Percentiles rank a stretch among this genome's conserved stretches.
Conservation (phyloP, 2,888 invertebrate species). For the Nymphalis urticae region DNA sequence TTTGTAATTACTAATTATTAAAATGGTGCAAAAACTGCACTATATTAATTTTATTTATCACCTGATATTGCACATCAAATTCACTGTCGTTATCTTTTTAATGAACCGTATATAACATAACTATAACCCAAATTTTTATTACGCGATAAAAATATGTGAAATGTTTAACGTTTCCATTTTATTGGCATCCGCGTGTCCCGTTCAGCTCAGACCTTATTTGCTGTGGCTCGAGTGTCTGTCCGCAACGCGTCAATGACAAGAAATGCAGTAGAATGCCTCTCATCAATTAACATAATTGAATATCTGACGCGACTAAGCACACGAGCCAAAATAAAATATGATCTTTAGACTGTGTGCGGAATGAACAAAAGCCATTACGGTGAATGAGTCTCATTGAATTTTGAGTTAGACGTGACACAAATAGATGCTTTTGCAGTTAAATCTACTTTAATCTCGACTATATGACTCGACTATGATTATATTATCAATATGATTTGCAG, state of each 20-base stretch:
- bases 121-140: neutral
- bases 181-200: slow-evolving; percentile 19
- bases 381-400: slow-evolving; percentile 30
- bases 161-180: slow-evolving; percentile 19
- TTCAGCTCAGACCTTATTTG: slow-evolving; percentile 36
- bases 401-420: slow-evolving; percentile 8
- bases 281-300: slow-evolving; percentile 63
- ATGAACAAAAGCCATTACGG: slow-evolving; percentile 29
- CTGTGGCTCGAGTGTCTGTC: slow-evolving; percentile 41
- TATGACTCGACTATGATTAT: too few species aligned
- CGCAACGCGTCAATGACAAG: slow-evolving; percentile 53
- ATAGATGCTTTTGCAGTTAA: slow-evolving; percentile 3
- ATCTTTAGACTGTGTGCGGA: slow-evolving; percentile 31
- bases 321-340: slow-evolving; percentile 36
- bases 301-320: slow-evolving; percentile 50
- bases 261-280: slow-evolving; percentile 50
- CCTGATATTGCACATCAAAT: too few species aligned
- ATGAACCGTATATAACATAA: too few species aligned
- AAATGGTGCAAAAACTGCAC: too few species aligned
- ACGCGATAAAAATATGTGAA: slow-evolving; percentile 15
- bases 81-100: too few species aligned
- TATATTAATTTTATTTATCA: too few species aligned
- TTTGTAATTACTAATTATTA: too few species aligned
- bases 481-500: too few species aligned
- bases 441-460: slow-evolving; percentile 2